Evolutionary conservation across 2,888 invertebrate species (phyloP).

Genomic region (Abrostola tripartita): DNA sequence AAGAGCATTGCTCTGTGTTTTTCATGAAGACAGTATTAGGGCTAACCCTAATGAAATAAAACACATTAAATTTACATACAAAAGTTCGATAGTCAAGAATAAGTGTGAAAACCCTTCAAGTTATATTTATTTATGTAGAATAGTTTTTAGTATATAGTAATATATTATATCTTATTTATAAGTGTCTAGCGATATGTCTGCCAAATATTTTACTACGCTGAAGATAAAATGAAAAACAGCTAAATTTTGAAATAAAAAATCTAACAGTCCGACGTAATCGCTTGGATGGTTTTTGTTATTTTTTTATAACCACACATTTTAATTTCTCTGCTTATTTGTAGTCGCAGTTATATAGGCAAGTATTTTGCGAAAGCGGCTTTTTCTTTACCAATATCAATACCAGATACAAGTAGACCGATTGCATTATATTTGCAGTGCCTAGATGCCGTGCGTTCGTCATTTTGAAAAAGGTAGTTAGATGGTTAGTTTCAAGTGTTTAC

Average conservation of each 20-base stretch:
- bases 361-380: neutral
- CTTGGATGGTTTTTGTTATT: constrained; percentile 37
- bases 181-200: constrained; percentile 86
- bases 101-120: constrained; percentile 59
- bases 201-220: constrained; percentile 81
- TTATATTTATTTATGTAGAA: constrained; percentile 63
- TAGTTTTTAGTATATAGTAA: constrained; percentile 67
- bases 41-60: too few species aligned
- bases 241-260: constrained; percentile 70
- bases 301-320: constrained; percentile 34
- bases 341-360: neutral
- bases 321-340: constrained; percentile 12
- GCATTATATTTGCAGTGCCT: too few species aligned
- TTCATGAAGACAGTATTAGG: constrained; percentile 4
- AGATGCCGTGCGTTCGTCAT: too few species aligned
- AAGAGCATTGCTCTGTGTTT: constrained; percentile 6
- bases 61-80: too few species aligned
- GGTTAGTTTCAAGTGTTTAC: too few species aligned
- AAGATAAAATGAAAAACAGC: constrained; percentile 67
- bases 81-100: constrained; percentile 32
- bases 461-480: too few species aligned
- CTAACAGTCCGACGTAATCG: constrained; percentile 54
- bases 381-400: neutral
- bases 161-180: constrained; percentile 80
- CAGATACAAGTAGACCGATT: too few species aligned